Conservation (phyloP, 2,113 vertebrate species). For the Sander lucioperca region DNA sequence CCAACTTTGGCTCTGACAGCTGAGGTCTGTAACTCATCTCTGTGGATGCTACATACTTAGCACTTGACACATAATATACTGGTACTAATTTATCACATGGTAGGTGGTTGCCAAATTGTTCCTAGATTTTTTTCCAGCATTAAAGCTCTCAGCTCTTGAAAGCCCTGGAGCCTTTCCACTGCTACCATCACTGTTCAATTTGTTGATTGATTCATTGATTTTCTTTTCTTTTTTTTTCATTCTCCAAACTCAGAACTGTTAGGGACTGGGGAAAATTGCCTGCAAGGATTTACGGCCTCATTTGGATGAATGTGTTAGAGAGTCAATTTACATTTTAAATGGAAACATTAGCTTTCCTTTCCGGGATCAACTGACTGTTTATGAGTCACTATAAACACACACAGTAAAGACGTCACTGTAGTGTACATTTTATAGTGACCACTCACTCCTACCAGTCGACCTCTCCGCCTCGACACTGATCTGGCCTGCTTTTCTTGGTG, state of each 20-base stretch:
- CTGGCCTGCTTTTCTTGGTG: slow-evolving; percentile 31
- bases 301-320: slow-evolving; percentile 57
- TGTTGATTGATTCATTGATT: slow-evolving; percentile 66
- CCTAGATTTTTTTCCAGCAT: background rate
- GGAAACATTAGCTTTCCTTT: slow-evolving; percentile 57
- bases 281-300: slow-evolving; percentile 60
- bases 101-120: slow-evolving; percentile 34
- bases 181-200: slow-evolving; percentile 45
- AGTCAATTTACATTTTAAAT: slow-evolving; percentile 75
- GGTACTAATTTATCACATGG: slow-evolving; percentile 41
- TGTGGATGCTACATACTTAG: slow-evolving; percentile 38
- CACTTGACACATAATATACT: slow-evolving; percentile 49
- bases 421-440: slow-evolving; percentile 44
- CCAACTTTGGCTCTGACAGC: slow-evolving; percentile 27
- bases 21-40: slow-evolving; percentile 20
- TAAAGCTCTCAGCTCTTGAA: slow-evolving; percentile 17
- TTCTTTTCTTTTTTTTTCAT: background rate
- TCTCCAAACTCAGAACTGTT: slow-evolving; percentile 31
- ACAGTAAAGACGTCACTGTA: slow-evolving; percentile 53
- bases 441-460: slow-evolving; percentile 13
- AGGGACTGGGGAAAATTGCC: slow-evolving; percentile 23
- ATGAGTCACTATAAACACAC: slow-evolving; percentile 65
- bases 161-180: slow-evolving; percentile 17
- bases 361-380: slow-evolving; percentile 52
- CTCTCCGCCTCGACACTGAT: slow-evolving; percentile 23